These are phyloP conservation scores for Tricholaema leucomelas DNA, from an alignment of 2,113 vertebrate genomes.

Conservation along the genomic window DNA sequence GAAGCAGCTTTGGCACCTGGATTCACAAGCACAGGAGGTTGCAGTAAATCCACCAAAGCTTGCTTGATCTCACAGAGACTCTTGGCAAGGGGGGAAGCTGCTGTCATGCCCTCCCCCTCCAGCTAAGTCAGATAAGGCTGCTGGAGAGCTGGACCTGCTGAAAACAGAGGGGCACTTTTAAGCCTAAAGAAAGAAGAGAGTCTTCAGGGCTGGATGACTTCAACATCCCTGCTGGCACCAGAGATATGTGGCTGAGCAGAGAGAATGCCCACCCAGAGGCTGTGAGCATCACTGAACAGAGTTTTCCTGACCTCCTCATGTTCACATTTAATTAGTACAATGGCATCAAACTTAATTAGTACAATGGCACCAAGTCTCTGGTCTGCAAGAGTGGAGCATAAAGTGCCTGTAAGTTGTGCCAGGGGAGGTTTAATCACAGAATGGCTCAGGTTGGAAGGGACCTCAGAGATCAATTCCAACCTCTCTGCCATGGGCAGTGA, in stretches of 20 bases:
- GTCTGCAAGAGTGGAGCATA: too few species aligned
- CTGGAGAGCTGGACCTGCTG: background rate
- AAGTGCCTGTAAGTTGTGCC: too few species aligned
- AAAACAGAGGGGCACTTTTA: accelerated
- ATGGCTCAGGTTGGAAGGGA: too few species aligned
- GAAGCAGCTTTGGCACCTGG: background rate
- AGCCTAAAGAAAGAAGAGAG: background rate
- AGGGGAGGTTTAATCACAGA: too few species aligned
- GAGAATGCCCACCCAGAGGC: background rate
- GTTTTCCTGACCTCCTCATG: background rate
- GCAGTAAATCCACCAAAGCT: conserved; percentile 66
- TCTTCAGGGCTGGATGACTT: background rate
- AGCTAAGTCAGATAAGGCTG: conserved; percentile 65
- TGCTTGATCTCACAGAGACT: conserved; percentile 80
- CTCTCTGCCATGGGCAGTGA: too few species aligned
- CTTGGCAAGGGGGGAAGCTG: conserved; percentile 79
- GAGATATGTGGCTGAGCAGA: background rate
- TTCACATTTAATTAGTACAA: too few species aligned
- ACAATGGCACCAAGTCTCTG: background rate
- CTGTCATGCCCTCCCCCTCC: conserved; percentile 76
- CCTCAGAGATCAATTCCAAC: too few species aligned
- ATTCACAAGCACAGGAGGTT: background rate
- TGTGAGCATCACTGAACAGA: background rate
- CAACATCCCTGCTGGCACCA: background rate
- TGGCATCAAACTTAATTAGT: background rate